Base-by-base conservation (phyloP, 2,888 invertebrate species). In the Cephus spinipes region DNA sequence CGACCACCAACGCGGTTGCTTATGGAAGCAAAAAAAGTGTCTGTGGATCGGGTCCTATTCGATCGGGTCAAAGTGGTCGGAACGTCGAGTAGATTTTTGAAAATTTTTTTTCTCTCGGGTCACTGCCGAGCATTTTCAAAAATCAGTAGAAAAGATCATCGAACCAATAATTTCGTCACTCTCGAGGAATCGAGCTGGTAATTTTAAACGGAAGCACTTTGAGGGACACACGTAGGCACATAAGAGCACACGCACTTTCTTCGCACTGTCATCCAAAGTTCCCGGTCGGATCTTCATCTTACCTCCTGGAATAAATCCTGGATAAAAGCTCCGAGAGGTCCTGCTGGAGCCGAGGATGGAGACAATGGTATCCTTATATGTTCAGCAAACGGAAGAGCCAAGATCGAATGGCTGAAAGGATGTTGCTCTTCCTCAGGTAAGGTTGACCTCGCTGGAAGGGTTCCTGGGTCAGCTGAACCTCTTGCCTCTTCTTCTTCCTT, bases 211-310 rank as follows among this genome's bases (percentile, higher is more conserved):
- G 23, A 55, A 55, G 2, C 55, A 55, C 55, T 55, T 23, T 23
- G 55, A 23, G 55, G 23, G 55, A 23, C 55, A 23, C 55, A 55
- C 55, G 23, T 55, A 55, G 23, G 55, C 55, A 55, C 55, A 15
- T 0, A 23, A 55, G 23, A 23, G 55, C 55, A 55, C 55, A 55
- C 55, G 55, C 55, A 55, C 55, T 55, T 55, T 55, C 55, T 15
- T 23, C 55, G 2, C 55, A 23, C 55, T 55, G 55, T 23, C 55
- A 55, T 23, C 55, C 55, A 55, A 55, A 55, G 0, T 55, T 55
- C 68, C 68, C 77, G 73, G 77, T 74, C 77, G 79, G 80, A 81
- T 79, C 74, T 73, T 74, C 75, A 77, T 79, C 73, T 78, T 30
- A 73, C 78, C 77, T 77, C 76, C 76, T 75, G 23, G 75, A n/a